Evolutionary conservation across 2,113 vertebrate species (phyloP).

Genomic region (Chrysemys picta): DNA sequence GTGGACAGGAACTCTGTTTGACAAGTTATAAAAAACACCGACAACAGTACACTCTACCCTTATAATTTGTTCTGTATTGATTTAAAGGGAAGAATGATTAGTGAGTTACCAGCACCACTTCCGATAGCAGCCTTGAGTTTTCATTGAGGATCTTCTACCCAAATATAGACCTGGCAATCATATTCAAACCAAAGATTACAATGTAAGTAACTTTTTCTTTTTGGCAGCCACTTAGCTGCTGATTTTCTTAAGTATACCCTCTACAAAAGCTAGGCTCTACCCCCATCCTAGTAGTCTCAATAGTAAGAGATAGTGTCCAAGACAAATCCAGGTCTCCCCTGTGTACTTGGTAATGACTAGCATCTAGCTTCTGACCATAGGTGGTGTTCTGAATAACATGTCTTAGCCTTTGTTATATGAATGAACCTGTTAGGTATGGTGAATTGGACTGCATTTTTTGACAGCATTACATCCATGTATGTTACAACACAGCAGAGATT

Average conservation of each 20-base stretch:
- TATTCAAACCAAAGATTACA: neutral
- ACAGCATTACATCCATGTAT: neutral
- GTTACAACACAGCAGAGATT: neutral
- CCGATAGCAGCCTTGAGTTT: neutral
- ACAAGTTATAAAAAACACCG: neutral
- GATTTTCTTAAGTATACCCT: neutral
- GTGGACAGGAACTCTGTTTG: neutral
- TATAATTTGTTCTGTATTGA: neutral
- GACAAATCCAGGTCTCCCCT: neutral
- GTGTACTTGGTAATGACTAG: fast-evolving
- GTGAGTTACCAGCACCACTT: neutral
- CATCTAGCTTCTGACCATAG: neutral
- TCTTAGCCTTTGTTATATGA: neutral
- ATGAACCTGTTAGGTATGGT: neutral
- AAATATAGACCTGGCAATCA: neutral
- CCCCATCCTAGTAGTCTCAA: neutral
- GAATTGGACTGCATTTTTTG: neutral
- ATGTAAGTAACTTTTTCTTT: neutral
- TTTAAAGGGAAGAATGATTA: neutral
- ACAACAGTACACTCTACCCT: neutral
- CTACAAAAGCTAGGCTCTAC: neutral
- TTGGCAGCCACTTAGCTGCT: neutral
- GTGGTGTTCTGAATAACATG: neutral
- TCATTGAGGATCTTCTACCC: neutral
- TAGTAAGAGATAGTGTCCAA: neutral